These are phyloP conservation scores for Cebus imitator DNA, from an alignment of 2,113 vertebrate genomes.

Conservation along the genomic window DNA sequence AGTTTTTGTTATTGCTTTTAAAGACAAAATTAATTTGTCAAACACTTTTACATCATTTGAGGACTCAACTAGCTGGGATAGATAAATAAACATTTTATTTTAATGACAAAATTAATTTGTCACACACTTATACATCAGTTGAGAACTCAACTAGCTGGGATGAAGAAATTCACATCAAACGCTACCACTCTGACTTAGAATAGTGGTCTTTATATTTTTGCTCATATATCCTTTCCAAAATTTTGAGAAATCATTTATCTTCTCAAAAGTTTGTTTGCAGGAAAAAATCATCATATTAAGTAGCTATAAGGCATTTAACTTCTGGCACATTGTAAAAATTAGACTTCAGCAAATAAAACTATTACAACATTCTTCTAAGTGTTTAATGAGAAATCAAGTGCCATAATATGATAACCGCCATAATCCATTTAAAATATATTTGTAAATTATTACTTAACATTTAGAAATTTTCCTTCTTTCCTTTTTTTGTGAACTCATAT, in stretches of 20 bases:
- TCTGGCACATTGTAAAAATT: not conserved
- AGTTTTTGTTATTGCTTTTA: no score
- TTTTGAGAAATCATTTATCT: not conserved
- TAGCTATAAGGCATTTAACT: not conserved
- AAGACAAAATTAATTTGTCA: not conserved
- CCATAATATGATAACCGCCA: not conserved
- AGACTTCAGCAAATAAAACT: constrained; percentile 11
- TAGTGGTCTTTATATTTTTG: not conserved
- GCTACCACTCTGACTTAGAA: not conserved
- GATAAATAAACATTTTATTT: no score
- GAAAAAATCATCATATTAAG: constrained; percentile 25
- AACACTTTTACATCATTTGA: not conserved
- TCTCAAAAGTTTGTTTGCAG: not conserved
- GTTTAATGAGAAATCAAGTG: constrained; percentile 8
- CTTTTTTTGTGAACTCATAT: not conserved
- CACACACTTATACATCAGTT: not conserved
- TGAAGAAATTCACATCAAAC: not conserved
- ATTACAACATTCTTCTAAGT: constrained; percentile 12
- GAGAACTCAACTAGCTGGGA: not conserved
- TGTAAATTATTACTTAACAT: not conserved
- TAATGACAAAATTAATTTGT: not conserved
- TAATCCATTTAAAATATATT: constrained; percentile 13
- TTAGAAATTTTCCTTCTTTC: constrained; percentile 32
- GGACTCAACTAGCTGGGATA: not conserved
- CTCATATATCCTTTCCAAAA: not conserved